Base-by-base conservation (phyloP, 1,140 invertebrate species). In the Drosophila auraria region DNA sequence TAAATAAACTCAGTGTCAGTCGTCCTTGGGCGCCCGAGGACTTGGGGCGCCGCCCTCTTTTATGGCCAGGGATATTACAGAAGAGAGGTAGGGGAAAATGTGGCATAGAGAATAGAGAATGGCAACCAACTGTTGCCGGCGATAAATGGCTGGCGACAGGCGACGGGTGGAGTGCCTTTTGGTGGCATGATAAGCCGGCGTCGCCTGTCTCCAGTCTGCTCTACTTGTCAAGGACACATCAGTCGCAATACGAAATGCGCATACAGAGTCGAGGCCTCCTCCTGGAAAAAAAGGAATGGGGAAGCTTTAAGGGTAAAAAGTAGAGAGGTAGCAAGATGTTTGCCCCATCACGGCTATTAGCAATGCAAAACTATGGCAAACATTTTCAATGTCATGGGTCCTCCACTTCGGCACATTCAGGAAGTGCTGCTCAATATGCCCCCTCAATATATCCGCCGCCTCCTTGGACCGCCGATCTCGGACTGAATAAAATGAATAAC, bases 331-430 rank as follows among this genome's bases (percentile, higher is more conserved):
- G 57, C 15, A n/a, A 30, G 33, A 27, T 72, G n/a, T 72, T 73
- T 72, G 70, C 9, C 62, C 62, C 38, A 33, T 27, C n/a, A 5
- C 1, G 2, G 4, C 51, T 1, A 64, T 72, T 73, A 44, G 68
- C 70, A 73, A 72, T 73, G 70, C 70, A 60, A 73, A 73, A 42
- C 70, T 73, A 44, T 72, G 70, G 68, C 71, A 73, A 73, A 73
- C 71, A 73, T 73, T 73, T 73, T 73, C 71, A 73, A 73, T 73
- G 71, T 73, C 69, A 73, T 72, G 71, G 66, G 14, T 66, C 64
- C 58, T 27, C 40, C 23, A 30, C 36, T 15, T 12, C 17, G 3
- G 11, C 14, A 11, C 57, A 73, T 73, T 71, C 70, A 73, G 70
- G 70, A 73, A 73, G 70, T 73, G 27, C 25, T 72, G 44, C 9